phyloP scores from a whole-genome alignment of 2,888 invertebrate genomes.

The Sinopyrophorus schimmeli region DNA sequence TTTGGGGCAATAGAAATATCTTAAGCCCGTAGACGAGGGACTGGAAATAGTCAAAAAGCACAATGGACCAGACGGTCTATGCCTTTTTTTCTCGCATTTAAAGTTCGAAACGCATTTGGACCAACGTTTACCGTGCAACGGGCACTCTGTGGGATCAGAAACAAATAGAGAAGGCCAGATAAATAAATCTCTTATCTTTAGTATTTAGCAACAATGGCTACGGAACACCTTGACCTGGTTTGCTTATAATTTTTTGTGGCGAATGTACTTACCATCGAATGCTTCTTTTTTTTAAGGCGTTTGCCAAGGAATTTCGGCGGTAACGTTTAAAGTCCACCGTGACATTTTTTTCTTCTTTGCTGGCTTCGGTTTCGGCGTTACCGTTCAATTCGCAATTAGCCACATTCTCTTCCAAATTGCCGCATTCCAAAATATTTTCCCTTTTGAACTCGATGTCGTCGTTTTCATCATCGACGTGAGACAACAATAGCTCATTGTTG shows the following conservation, averaged over 20 bases:
- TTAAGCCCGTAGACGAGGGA: too few species aligned
- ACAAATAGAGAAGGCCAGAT: too few species aligned
- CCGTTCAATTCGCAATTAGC: conserved; percentile 17
- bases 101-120: too few species aligned
- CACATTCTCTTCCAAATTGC: conserved; percentile 32
- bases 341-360: conserved; percentile 14
- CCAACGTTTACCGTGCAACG: too few species aligned
- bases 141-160: too few species aligned
- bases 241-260: too few species aligned
- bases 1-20: too few species aligned
- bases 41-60: too few species aligned
- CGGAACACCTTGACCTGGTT: not conserved
- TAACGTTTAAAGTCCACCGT: conserved; percentile 11
- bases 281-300: conserved; percentile 34
- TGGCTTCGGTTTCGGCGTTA: conserved; percentile 2
- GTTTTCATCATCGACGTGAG: conserved; percentile 31
- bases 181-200: too few species aligned
- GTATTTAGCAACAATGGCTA: too few species aligned
- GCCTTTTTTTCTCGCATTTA: too few species aligned
- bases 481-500: conserved; percentile 36
- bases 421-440: conserved; percentile 39
- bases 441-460: conserved; percentile 39
- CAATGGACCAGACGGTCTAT: too few species aligned
- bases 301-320: conserved; percentile 25
- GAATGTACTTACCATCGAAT: conserved; percentile 39